Percentiles rank a stretch among this genome's conserved stretches.
Evolutionary conservation across 2,113 vertebrate species (phyloP).

Genomic region (Xiphophorus couchianus): DNA sequence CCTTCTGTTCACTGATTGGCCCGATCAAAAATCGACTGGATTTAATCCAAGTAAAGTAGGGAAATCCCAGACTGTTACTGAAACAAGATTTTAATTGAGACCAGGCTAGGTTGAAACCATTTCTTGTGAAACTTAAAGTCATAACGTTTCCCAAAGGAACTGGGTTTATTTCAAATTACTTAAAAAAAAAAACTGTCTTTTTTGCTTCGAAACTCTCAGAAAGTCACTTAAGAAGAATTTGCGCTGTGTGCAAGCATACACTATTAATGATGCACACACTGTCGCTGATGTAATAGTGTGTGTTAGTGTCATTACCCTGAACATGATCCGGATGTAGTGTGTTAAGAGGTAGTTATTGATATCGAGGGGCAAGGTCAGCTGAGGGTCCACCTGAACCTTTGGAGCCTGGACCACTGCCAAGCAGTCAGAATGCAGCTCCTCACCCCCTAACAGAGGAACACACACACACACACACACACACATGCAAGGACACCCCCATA

Average conservation of each 20-base stretch:
- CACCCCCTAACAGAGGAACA: constrained; percentile 62
- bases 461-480: constrained; percentile 14
- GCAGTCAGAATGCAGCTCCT: constrained; percentile 77
- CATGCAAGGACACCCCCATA: neutral
- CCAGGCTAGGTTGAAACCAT: neutral
- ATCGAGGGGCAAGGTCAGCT: constrained; percentile 90
- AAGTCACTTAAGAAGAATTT: neutral
- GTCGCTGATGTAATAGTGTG: neutral
- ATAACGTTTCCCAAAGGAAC: neutral
- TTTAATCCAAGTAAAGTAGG: no score
- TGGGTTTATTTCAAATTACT: neutral
- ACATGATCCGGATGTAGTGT: constrained; percentile 89
- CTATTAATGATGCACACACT: neutral
- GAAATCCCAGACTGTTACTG: no score
- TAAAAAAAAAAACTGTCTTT: neutral
- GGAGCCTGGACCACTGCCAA: constrained; percentile 86
- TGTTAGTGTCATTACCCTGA: constrained; percentile 82
- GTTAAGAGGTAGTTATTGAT: constrained; percentile 96
- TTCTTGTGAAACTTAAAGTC: neutral
- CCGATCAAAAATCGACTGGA: no score
- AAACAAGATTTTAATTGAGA: no score
- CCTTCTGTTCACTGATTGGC: no score
- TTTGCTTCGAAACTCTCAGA: neutral
- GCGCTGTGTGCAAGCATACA: neutral
- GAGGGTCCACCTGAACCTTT: constrained; percentile 83